These are phyloP conservation scores for Papilio polytes DNA, from an alignment of 1,140 invertebrate genomes.

Conservation along the genomic window DNA sequence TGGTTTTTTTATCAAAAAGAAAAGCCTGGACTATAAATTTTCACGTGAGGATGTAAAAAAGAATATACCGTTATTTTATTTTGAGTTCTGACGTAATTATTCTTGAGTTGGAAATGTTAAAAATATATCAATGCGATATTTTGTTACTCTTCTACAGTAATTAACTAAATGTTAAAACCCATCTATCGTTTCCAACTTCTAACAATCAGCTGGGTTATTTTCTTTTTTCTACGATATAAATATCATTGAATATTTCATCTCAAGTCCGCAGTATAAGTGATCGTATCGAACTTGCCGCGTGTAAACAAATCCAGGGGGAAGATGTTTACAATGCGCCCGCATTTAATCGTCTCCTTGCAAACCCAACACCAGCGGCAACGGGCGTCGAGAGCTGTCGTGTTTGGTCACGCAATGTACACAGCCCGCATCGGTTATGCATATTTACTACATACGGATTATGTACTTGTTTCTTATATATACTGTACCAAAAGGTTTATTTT, in stretches of 20 bases:
- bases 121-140: too few species aligned
- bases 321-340: conserved; percentile 59
- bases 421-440: neutral
- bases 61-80: too few species aligned
- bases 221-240: too few species aligned
- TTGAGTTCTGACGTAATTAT: too few species aligned
- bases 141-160: too few species aligned
- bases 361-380: conserved; percentile 27
- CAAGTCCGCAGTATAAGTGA: conserved; percentile 39
- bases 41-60: too few species aligned
- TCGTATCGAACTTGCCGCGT: conserved; percentile 37
- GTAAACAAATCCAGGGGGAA: conserved; percentile 52
- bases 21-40: neutral
- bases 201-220: too few species aligned
- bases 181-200: too few species aligned
- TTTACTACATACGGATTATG: neutral
- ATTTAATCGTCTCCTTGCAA: conserved; percentile 52
- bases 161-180: too few species aligned
- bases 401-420: conserved; percentile 23
- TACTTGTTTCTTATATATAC: neutral
- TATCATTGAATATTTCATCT: neutral
- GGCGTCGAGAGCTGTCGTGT: conserved; percentile 16
- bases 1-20: neutral
- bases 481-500: too few species aligned
- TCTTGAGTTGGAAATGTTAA: too few species aligned